phyloP scores from a whole-genome alignment of 1,140 invertebrate genomes.

The Drosophila pectinifera region DNA sequence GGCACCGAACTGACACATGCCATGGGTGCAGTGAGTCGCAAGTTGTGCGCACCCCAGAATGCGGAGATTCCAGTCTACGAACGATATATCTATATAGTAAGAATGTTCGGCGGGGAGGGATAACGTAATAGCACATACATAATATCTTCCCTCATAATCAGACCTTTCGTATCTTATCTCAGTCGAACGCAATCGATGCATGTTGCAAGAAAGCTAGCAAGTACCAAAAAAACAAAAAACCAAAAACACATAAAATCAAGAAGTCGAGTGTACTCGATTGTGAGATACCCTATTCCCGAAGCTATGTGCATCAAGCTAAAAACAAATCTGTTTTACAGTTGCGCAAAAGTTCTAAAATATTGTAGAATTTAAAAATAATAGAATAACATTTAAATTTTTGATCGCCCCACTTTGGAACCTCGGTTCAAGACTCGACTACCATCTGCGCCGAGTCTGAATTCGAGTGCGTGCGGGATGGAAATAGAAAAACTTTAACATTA shows the following conservation, averaged over 20 bases:
- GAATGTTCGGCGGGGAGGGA: neutral
- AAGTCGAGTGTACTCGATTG: neutral
- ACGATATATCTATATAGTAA: neutral
- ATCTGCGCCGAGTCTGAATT: no score
- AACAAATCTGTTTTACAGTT: no score
- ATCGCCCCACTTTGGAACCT: no score
- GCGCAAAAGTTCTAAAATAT: no score
- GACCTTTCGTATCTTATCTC: slow-evolving; percentile 16
- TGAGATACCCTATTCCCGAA: no score
- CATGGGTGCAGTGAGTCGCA: slow-evolving; percentile 55
- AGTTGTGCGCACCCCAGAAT: slow-evolving; percentile 30
- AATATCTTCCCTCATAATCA: neutral
- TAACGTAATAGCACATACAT: neutral
- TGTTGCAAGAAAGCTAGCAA: slow-evolving; percentile 12
- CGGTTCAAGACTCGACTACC: no score
- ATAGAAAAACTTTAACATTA: no score
- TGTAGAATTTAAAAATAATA: no score
- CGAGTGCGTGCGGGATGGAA: no score
- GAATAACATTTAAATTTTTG: no score
- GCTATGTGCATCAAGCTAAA: no score
- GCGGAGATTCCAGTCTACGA: slow-evolving; percentile 28
- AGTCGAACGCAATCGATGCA: slow-evolving; percentile 3
- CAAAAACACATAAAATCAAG: slow-evolving; percentile 7
- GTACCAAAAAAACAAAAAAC: neutral
- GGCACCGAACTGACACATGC: slow-evolving; percentile 53